Evolutionary conservation across 2,888 invertebrate species (phyloP), one percentile per base, ranked within the genome.

Genomic region (Leucophenga maculata): DNA sequence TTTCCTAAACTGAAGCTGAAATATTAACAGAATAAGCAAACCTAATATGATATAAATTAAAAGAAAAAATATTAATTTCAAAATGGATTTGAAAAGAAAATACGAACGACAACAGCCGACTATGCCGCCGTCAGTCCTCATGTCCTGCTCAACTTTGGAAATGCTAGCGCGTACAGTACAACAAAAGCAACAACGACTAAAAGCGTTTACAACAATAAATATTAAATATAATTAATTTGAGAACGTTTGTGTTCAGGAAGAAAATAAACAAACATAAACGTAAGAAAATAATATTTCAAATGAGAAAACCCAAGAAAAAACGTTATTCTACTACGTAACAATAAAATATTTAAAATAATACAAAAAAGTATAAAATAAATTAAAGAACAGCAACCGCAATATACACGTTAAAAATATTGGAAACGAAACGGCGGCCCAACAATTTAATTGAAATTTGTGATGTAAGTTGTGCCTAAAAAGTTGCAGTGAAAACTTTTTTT

Each of bases 221-320:
- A 54, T 31, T 11, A 60, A 68, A 55, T 31, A 39, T 55, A 65
- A 54, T 52, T 22, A 52, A 57, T 26, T 6, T 39, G 22, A 31
- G 50, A 59, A 59, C 66, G 65, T 39, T 39, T 6, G 39, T 1
- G 11, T 11, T 39, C 3, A 39, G 8, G 11, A 1, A 32, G 32
- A 39, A 39, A 39, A 39, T 39, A 39, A 60, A 32, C 11, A 67
- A 67, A 14, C 18, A 65, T 20, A 46, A 39, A 46, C 62, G 62
- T 18, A 62, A 46, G 20, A 62, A 50, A 13, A 44, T 57, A 67
- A 20, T 39, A 67, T 60, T 74, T 76, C 77, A 84, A 84, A 80
- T 83, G 82, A 76, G 77, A 82, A 81, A 83, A 74, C 80, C 78
- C 60, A 83, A 78, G 79, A 82, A 78, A 77, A 76, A 76, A 72